Percentiles rank a stretch among this genome's conserved stretches.
phyloP scores from a whole-genome alignment of 2,888 invertebrate genomes.

The Polydrusus pterygomalis region DNA sequence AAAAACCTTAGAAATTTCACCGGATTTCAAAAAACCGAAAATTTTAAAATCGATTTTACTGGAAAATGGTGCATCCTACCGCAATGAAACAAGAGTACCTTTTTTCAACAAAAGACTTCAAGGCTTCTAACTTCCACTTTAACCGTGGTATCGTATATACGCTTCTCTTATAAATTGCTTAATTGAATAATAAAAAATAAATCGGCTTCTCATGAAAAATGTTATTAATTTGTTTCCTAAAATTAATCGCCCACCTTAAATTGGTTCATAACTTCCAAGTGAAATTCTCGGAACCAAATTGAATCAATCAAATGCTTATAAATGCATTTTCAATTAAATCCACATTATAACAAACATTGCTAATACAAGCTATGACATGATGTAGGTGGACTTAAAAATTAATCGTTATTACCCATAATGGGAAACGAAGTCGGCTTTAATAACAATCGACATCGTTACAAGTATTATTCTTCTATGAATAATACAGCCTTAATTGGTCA shows the following conservation, averaged over 20 bases:
- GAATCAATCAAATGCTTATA: background rate
- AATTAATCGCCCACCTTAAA: background rate
- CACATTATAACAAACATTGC: background rate
- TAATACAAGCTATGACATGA: background rate
- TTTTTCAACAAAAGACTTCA: too few relatives aligned
- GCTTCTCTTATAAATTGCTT: too few relatives aligned
- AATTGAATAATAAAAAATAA: too few relatives aligned
- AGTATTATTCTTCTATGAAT: constrained; percentile 26
- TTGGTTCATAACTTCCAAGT: background rate
- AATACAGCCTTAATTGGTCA: constrained; percentile 40
- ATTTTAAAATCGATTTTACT: too few relatives aligned
- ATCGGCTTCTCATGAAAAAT: too few relatives aligned
- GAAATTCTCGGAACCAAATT: background rate
- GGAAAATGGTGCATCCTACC: too few relatives aligned
- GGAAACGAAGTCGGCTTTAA: constrained; percentile 9
- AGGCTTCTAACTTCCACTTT: too few relatives aligned
- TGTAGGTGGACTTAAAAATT: constrained; percentile 19
- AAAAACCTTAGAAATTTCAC: too few relatives aligned
- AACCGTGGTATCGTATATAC: too few relatives aligned
- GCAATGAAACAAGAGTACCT: too few relatives aligned
- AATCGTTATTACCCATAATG: constrained; percentile 22
- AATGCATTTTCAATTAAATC: constrained; percentile 1
- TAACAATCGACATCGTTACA: constrained; percentile 32
- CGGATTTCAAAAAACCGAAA: too few relatives aligned
- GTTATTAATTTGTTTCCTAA: too few relatives aligned